Evolutionary conservation across 2,797 vertebrate species (phyloP), one percentile per base, ranked within the genome.

Genomic region (Scomberomorus guttatus): DNA sequence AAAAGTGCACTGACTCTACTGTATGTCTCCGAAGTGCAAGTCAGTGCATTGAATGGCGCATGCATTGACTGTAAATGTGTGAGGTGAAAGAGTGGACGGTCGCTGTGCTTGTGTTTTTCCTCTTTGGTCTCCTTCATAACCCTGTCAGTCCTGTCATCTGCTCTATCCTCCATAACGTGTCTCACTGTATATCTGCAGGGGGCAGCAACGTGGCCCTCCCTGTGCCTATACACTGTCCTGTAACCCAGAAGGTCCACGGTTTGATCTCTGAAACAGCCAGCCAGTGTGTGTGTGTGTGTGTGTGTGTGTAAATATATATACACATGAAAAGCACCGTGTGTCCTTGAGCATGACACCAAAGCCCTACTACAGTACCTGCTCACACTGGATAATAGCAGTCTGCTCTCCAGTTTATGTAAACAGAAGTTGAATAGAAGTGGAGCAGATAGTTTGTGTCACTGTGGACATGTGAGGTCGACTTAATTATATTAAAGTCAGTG

Each of bases 131-230:
- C 44, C 64, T 63, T 70, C 46, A 22, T 59, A 64, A 64, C 63
- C 64, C 64, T 20, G 17, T 24, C 20, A 32, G 22, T 77, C 59
- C 77, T 82, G 83, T 78, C 82, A 86, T 77, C 68, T 60, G 69
- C 82, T 71, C 68, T 75, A 58, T 66, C 67, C 65, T 64, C 66
- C 37, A 5, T 70, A 54, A 83, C 56, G 58, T 76, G 67, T 86
- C 75, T 83, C 78, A 67, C 56, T 80, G 80, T 88, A 55, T 14
- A 78, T 90, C 92, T 91, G 89, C 91, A 94, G 93, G 92, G 91
- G 93, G 92, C 91, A 92, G 91, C 85, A 92, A 25, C 67, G 90
- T 78, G 87, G 87, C 46, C 46, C 46, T 50, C 83, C 91, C 75
- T 55, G 80, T 80, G 81, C 58, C 34, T 25, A 6, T 24, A 55